Evolutionary conservation across 2,797 vertebrate species (phyloP), one percentile per base, ranked within the genome.

Genomic region (Erethizon dorsatum): DNA sequence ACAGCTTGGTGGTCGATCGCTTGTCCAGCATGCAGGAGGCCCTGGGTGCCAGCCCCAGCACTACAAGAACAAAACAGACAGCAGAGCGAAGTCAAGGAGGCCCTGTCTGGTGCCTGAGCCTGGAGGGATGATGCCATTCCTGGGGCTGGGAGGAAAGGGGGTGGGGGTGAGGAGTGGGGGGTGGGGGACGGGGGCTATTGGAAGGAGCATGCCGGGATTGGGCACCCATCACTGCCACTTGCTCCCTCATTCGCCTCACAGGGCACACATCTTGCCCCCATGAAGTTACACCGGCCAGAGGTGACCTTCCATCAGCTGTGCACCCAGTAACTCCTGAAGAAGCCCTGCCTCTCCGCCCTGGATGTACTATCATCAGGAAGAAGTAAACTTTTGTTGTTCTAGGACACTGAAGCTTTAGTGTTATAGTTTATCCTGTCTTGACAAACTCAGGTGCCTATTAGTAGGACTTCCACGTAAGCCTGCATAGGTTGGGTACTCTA

Each of bases 181-280:
- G 6, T 24, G 7, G 24, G 8, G 24, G 8, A 6, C 7, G 2
- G 13, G 37, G 37, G 37, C 37, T 41, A 41, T n/a, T 7, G 41
- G 63, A 57, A 7, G 2, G 31, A 28, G 47, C 6, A 2, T 56
- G 28, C 47, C 37, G 78, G 18, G 3, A 1, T 41, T 57, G 59
- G 26, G 26, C 37, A 78, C 67, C 13, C 0, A 7, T 31, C 2
- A n/a, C 14, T 52, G n/a, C 37, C 17, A 14, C 37, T n/a, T 52
- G 8, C 2, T 7, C 0, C 2, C 87, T 71, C 69, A 75, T 28
- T 50, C 45, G 26, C 67, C 10, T 88, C 87, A 45, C 10, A 2
- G 28, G 12, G 3, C 67, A 31, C 0, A 11, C 4, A 0, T 6
- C 47, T n/a, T 54, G 6, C 13, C n/a, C 26, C 7, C 50, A 3